Percentiles rank a stretch among this genome's conserved stretches.
Evolutionary conservation across 2,888 invertebrate species (phyloP).

Genomic region (Steromphala cineraria): DNA sequence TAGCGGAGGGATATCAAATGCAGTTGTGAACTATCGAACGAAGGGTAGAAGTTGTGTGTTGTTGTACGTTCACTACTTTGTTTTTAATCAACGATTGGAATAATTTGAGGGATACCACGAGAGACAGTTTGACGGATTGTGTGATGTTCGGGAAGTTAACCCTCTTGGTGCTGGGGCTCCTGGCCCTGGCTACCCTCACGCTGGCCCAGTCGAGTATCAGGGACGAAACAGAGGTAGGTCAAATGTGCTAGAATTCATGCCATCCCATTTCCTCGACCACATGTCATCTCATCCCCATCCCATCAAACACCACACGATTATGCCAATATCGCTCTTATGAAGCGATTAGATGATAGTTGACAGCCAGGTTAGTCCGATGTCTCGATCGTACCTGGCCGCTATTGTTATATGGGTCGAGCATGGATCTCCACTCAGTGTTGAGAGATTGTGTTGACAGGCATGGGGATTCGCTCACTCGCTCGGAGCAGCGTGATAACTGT

Average conservation of each 20-base stretch:
- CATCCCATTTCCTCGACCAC: slow-evolving; percentile 1
- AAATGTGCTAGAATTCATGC: background rate
- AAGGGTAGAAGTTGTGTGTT: background rate
- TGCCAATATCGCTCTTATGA: too few species aligned
- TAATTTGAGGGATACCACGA: background rate
- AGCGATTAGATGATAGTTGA: too few species aligned
- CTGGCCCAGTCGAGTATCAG: background rate
- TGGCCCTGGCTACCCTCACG: background rate
- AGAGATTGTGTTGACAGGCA: too few species aligned
- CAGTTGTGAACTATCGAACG: background rate
- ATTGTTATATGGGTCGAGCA: too few species aligned
- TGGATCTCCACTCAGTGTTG: too few species aligned
- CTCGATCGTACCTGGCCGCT: too few species aligned
- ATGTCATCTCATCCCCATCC: background rate
- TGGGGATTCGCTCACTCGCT: too few species aligned
- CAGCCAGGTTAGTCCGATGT: too few species aligned
- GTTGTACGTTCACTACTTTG: background rate
- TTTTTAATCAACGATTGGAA: background rate
- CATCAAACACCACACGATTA: too few species aligned
- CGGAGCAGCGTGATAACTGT: too few species aligned
- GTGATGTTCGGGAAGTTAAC: background rate
- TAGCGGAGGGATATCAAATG: too few species aligned
- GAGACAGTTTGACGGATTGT: background rate
- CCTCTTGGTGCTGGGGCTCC: background rate
- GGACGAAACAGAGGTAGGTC: background rate